Percentiles rank a stretch among this genome's conserved stretches.
Evolutionary conservation across 1,140 invertebrate genomes (phyloP).

Genomic region (Stenopsyche tienmushanensis): DNA sequence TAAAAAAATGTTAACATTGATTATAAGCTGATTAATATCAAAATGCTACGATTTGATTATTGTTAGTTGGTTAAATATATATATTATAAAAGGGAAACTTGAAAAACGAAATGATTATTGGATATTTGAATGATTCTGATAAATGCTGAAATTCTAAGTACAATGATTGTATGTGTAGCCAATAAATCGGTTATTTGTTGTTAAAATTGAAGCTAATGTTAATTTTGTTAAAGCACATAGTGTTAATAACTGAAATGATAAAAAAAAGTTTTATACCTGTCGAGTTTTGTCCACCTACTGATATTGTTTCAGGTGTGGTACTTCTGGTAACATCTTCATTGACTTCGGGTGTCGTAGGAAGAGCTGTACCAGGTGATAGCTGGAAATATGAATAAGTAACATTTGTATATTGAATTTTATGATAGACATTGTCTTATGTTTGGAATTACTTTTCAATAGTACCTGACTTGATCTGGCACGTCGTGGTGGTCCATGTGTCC

Average conservation of each 20-base stretch:
- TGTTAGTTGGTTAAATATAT: too few species aligned
- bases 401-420: too few species aligned
- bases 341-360: conserved; percentile 70
- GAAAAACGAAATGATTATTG: too few species aligned
- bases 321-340: conserved; percentile 68
- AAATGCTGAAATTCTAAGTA: too few species aligned
- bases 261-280: conserved; percentile 26
- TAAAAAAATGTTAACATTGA: too few species aligned
- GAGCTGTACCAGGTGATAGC: conserved; percentile 53
- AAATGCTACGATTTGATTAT: too few species aligned
- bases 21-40: too few species aligned
- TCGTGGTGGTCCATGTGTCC: conserved; percentile 69
- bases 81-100: too few species aligned
- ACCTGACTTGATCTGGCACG: conserved; percentile 58
- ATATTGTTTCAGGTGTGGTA: conserved; percentile 58
- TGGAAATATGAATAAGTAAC: too few species aligned
- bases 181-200: not conserved
- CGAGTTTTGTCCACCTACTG: conserved; percentile 16
- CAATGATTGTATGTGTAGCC: not conserved
- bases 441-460: conserved; percentile 12
- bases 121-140: too few species aligned
- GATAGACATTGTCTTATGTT: too few species aligned
- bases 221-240: not conserved
- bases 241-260: not conserved
- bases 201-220: not conserved